Evolutionary conservation across 2,797 vertebrate genomes (phyloP).

Genomic region (Lithobates sylvaticus): DNA sequence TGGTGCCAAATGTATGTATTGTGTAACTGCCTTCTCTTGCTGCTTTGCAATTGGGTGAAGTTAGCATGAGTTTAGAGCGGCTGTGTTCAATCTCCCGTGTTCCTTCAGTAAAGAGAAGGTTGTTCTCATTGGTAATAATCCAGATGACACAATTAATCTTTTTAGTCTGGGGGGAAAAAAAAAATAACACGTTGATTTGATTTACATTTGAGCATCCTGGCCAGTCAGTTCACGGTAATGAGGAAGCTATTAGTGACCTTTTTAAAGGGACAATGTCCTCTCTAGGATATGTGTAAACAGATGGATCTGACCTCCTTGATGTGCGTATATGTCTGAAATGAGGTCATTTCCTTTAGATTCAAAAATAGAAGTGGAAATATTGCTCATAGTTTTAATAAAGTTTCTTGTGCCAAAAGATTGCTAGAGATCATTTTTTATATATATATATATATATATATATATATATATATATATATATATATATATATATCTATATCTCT

Average conservation of each 20-base stretch:
- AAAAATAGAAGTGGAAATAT: neutral
- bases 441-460: no score
- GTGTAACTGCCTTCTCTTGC: no score
- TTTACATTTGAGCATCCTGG: slow-evolving; percentile 18
- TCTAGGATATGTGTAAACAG: neutral
- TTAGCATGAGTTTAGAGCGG: no score
- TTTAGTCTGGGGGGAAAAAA: neutral
- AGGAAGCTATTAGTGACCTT: slow-evolving; percentile 49
- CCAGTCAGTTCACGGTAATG: neutral
- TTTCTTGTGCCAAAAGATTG: no score
- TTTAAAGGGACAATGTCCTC: slow-evolving; percentile 2
- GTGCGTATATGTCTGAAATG: neutral
- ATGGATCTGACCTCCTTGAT: neutral
- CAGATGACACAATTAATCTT: neutral
- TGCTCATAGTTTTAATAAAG: neutral
- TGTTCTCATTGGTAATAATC: no score
- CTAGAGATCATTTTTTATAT: no score
- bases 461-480: no score
- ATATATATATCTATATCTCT: no score
- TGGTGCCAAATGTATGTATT: no score
- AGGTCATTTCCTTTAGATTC: neutral
- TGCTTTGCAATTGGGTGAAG: no score
- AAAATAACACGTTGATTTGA: neutral
- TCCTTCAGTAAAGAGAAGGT: no score
- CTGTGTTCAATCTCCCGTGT: no score